Conservation (phyloP, 2,113 vertebrate species). For the Microtus ochrogaster region DNA sequence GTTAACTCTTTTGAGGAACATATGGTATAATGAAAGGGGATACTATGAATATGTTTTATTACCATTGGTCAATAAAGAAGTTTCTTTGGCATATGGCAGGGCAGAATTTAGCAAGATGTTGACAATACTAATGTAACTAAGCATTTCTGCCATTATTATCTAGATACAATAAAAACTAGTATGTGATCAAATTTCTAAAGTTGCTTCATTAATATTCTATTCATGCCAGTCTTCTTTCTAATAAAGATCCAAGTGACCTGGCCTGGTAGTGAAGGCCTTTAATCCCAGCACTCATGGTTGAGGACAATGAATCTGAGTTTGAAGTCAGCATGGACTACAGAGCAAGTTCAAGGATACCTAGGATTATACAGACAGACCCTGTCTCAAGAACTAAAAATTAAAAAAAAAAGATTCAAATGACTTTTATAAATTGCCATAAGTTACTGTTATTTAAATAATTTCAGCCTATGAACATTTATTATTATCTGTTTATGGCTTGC, state of each 20-base stretch:
- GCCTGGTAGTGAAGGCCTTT: neutral
- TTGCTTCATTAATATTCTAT: neutral
- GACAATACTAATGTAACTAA: neutral
- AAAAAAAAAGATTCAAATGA: neutral
- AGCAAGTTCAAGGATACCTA: neutral
- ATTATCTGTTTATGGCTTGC: neutral
- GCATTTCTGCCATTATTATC: neutral
- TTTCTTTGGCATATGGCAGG: no score
- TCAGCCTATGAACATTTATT: neutral
- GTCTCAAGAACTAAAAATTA: neutral
- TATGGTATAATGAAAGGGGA: neutral
- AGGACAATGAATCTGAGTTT: neutral
- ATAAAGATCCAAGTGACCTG: neutral
- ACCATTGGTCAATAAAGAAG: no score
- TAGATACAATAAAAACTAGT: neutral
- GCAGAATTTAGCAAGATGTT: no score
- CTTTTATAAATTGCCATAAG: neutral
- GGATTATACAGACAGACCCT: no score
- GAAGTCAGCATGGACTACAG: neutral
- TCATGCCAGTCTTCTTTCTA: neutral
- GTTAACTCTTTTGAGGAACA: neutral
- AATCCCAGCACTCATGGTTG: neutral
- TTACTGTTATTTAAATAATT: neutral
- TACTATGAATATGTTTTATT: no score
- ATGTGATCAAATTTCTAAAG: neutral